Evolutionary conservation across 2,797 vertebrate species (phyloP).

Genomic region (Psittacula derbiana): DNA sequence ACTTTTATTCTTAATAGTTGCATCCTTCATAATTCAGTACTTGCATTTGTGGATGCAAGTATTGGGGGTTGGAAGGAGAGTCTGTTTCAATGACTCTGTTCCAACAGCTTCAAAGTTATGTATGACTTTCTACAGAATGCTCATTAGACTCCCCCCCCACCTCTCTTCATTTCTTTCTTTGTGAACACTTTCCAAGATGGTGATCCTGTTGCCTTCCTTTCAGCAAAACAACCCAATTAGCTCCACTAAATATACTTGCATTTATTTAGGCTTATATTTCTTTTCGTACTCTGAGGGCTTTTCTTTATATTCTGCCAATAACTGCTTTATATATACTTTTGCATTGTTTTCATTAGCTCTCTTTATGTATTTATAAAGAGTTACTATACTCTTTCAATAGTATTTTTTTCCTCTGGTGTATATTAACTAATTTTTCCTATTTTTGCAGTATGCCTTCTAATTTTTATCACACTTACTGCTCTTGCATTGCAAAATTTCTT

Average conservation of each 20-base stretch:
- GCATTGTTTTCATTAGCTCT: neutral
- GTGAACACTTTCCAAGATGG: neutral
- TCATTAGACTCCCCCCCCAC: neutral
- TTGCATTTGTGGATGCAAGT: neutral
- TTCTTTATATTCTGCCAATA: neutral
- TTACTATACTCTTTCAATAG: neutral
- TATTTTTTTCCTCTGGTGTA: neutral
- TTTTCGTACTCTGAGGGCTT: neutral
- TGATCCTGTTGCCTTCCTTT: neutral
- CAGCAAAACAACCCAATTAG: neutral
- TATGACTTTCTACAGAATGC: neutral
- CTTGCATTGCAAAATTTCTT: neutral
- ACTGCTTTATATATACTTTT: neutral
- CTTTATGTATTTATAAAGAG: neutral
- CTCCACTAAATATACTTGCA: neutral
- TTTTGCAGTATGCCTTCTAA: neutral
- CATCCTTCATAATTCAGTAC: neutral
- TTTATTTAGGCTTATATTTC: conserved; percentile 3
- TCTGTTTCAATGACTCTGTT: neutral
- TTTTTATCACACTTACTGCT: neutral
- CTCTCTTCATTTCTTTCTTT: neutral
- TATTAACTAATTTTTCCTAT: neutral
- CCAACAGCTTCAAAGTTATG: neutral
- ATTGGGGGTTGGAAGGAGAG: neutral
- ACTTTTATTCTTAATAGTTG: neutral